phyloP scores from a whole-genome alignment of 92 coral and sea anemone genomes.

The Palythoa heliodiscus region DNA sequence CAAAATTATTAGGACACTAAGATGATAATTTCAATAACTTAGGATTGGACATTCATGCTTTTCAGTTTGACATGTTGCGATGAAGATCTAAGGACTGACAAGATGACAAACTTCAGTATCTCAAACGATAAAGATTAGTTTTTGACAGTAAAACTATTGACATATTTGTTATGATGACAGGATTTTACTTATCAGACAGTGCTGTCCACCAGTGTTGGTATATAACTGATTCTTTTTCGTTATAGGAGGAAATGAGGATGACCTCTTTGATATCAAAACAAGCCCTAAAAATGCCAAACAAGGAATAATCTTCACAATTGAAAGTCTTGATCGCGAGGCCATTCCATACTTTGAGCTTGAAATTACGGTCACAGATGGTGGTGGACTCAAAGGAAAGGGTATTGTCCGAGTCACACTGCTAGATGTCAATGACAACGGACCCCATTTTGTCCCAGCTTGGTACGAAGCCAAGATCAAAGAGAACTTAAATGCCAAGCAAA shows the following conservation, averaged over 20 bases:
- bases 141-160: too few relatives aligned
- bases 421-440: slow-evolving; percentile 94
- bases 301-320: slow-evolving; percentile 67
- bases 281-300: slow-evolving; percentile 63
- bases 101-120: too few relatives aligned
- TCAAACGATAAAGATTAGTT: too few relatives aligned
- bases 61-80: not conserved
- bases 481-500: slow-evolving; percentile 60
- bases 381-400: slow-evolving; percentile 80
- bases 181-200: not conserved
- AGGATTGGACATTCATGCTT: not conserved
- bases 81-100: too few relatives aligned
- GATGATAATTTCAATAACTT: too few relatives aligned
- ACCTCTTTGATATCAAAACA: slow-evolving; percentile 68
- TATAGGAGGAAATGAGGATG: slow-evolving; percentile 70
- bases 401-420: slow-evolving; percentile 59
- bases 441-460: slow-evolving; percentile 87
- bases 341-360: slow-evolving; percentile 66
- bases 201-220: not conserved
- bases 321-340: slow-evolving; percentile 80
- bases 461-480: slow-evolving; percentile 79
- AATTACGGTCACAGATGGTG: slow-evolving; percentile 86
- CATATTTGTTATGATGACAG: too few relatives aligned
- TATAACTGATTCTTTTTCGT: not conserved
- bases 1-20: too few relatives aligned